phyloP scores from a whole-genome alignment of 1,140 invertebrate genomes.

The Apis cerana region DNA sequence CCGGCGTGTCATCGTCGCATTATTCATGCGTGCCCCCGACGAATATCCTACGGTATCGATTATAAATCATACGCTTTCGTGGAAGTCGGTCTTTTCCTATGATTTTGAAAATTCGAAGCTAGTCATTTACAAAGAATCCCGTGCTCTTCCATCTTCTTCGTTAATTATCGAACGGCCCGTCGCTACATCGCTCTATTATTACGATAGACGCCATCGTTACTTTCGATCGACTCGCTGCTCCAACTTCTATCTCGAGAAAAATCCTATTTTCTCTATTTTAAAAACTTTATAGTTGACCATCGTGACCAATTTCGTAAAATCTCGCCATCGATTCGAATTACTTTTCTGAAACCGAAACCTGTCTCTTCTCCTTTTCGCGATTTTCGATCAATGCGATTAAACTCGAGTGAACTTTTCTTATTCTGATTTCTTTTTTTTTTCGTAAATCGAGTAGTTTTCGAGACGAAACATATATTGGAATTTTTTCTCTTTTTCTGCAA shows the following conservation, averaged over 20 bases:
- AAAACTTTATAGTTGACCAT: too few relatives aligned
- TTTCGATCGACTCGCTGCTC: too few relatives aligned
- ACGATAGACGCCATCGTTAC: neutral
- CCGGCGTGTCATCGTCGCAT: conserved; percentile 59
- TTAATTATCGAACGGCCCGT: conserved; percentile 33
- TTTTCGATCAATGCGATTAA: too few relatives aligned
- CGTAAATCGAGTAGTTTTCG: too few relatives aligned
- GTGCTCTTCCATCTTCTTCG: neutral
- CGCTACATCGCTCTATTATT: conserved; percentile 20
- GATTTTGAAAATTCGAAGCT: conserved; percentile 45
- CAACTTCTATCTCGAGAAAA: neutral
- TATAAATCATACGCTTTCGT: conserved; percentile 46
- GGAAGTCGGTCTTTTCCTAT: conserved; percentile 28
- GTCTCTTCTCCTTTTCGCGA: too few relatives aligned
- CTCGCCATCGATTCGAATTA: neutral
- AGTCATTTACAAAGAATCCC: conserved; percentile 21
- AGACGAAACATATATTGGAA: too few relatives aligned
- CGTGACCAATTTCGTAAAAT: neutral
- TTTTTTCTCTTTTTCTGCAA: too few relatives aligned
- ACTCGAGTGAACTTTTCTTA: too few relatives aligned
- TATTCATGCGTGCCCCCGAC: conserved; percentile 56
- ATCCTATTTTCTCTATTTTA: neutral
- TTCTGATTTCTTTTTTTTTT: too few relatives aligned
- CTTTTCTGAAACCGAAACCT: too few relatives aligned
- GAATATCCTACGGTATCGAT: conserved; percentile 15